phyloP scores from a whole-genome alignment of 1,140 invertebrate genomes.

The Drosophila yakuba region DNA sequence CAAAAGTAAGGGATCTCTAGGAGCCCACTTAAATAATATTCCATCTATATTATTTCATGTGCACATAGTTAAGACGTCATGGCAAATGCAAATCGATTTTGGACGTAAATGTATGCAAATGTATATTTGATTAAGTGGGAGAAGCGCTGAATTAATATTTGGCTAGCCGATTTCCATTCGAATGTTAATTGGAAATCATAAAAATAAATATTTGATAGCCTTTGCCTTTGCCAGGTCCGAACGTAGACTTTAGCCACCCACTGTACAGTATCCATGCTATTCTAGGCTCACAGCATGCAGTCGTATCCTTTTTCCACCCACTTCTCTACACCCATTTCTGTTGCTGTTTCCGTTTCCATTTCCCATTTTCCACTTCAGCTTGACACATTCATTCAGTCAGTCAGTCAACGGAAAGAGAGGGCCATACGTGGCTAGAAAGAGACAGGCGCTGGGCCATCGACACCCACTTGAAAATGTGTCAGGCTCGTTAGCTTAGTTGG shows the following conservation, averaged over 20 bases:
- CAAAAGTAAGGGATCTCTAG: not conserved
- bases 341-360: conserved; percentile 15
- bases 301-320: conserved; percentile 12
- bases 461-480: conserved; percentile 50
- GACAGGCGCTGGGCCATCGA: conserved; percentile 11
- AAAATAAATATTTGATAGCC: not conserved
- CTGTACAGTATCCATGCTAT: not conserved
- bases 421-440: conserved; percentile 1
- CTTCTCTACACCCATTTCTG: not conserved
- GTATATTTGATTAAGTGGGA: not conserved
- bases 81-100: not conserved
- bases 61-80: not conserved
- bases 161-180: not conserved
- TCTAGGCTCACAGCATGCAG: conserved; percentile 15
- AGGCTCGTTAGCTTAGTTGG: conserved; percentile 48
- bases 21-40: not conserved
- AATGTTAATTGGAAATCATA: not conserved
- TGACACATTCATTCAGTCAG: conserved; percentile 41
- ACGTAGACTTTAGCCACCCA: conserved; percentile 6
- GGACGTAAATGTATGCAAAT: not conserved
- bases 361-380: conserved; percentile 22
- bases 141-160: not conserved
- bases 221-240: not conserved
- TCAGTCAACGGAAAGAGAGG: conserved; percentile 31
- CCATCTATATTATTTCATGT: not conserved